These are phyloP conservation scores for Osmerus eperlanus DNA, from an alignment of 2,113 vertebrate species.

Conservation along the genomic window DNA sequence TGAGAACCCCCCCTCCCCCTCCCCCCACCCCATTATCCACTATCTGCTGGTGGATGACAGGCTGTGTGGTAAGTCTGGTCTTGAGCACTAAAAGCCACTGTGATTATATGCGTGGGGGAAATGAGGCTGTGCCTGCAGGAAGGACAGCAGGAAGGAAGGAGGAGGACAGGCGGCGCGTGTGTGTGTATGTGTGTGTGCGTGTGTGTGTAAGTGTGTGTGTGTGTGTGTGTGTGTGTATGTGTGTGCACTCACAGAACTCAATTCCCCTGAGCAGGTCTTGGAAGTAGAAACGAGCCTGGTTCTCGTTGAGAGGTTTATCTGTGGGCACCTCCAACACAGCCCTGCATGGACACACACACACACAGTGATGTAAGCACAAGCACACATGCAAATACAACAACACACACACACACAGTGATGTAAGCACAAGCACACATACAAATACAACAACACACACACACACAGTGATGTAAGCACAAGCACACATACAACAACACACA, in stretches of 20 bases:
- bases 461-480: constrained; percentile 2
- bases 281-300: constrained; percentile 95
- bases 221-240: background rate
- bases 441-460: constrained; percentile 12
- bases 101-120: constrained; percentile 1
- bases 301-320: constrained; percentile 88
- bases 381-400: too few relatives aligned
- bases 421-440: background rate
- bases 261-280: constrained; percentile 97
- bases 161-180: background rate
- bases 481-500: constrained; percentile 1
- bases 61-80: background rate
- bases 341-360: constrained; percentile 64
- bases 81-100: background rate
- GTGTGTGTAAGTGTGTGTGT: background rate
- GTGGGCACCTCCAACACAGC: constrained; percentile 97
- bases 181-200: background rate
- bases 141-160: background rate
- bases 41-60: background rate
- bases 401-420: too few relatives aligned
- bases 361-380: background rate
- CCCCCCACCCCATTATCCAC: too few relatives aligned
- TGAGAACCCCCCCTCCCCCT: too few relatives aligned
- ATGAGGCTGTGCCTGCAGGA: background rate
- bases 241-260: constrained; percentile 85